Base-by-base conservation (phyloP, 1,140 invertebrate species). In the Zelostemma sp. region DNA sequence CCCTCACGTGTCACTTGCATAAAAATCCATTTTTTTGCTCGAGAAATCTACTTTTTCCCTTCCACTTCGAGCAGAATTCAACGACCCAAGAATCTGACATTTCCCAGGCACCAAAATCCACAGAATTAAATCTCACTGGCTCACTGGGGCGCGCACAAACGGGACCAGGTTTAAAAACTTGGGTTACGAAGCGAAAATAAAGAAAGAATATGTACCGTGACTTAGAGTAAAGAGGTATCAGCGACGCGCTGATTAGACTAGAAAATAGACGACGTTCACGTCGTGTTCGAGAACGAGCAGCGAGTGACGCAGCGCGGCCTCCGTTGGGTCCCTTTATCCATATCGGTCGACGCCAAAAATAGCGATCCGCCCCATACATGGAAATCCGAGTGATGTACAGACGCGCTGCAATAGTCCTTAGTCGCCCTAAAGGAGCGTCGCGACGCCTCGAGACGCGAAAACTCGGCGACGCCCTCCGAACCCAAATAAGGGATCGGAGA, bases 401-500 rank as follows among this genome's bases (percentile, higher is more conserved):
- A 68, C 59, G 63, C 72, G 41, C 18, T 43, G 41, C 66, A 35
- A 53, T 74, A 73, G 78, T 76, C 77, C 78, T 80, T 78, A 80
- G 73, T 78, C 68, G 73, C 76, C 77, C 75, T 78, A 78, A 79
- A 72, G 73, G 57, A 74, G 68, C 58, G 43, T 69, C 53, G 58
- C 55, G 69, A 75, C 58, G 68, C 57, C 43, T 73, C 33, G 67
- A 61, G 67, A 57, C 73, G 58, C 48, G 43, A 58, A 63, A 61
- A 59, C 35, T 50, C 61, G 72, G 48, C 61, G 72, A 82, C 77
- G 80, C 79, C 70, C 78, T 78, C 77, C 51, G 76, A 72, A 80
- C 75, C 82, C 81, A 84, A 85, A 85, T 85, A 84, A 84, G 82
- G 81, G 75, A 75, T 76, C 78, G 60, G 68, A 55, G 61, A 51